Evolutionary conservation across 2,797 vertebrate species (phyloP).

Genomic region (Notolepis coatsorum): DNA sequence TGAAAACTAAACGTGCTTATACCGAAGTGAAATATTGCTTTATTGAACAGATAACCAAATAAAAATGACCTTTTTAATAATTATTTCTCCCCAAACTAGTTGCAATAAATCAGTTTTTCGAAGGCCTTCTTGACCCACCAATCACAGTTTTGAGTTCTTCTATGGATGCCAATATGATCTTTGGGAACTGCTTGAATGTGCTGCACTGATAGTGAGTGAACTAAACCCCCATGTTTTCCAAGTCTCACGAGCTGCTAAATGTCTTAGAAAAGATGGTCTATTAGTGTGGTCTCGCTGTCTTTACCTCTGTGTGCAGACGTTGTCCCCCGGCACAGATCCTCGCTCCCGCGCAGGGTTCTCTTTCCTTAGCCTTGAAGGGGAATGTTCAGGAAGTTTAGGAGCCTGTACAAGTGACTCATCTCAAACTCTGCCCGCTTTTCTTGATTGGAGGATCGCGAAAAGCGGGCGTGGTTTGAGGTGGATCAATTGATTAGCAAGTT

Average conservation of each 20-base stretch:
- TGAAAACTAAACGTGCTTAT: background rate
- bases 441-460: too few relatives aligned
- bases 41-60: background rate
- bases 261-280: constrained; percentile 4
- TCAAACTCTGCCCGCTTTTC: too few relatives aligned
- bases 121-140: background rate
- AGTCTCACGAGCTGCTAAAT: constrained; percentile 43
- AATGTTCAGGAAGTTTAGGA: too few relatives aligned
- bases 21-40: background rate
- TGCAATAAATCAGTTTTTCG: background rate
- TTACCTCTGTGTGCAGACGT: constrained; percentile 17
- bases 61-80: background rate
- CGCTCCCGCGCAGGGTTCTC: background rate
- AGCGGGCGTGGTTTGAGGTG: too few relatives aligned
- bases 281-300: constrained; percentile 37
- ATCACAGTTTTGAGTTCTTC: constrained; percentile 1
- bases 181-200: constrained; percentile 31
- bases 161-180: constrained; percentile 8
- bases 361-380: too few relatives aligned
- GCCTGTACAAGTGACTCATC: too few relatives aligned
- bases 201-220: constrained; percentile 10
- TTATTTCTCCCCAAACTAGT: background rate
- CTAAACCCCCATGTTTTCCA: constrained; percentile 10
- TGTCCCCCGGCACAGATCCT: constrained; percentile 20
- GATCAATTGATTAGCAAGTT: too few relatives aligned